Base-by-base conservation (phyloP, 2,797 vertebrate genomes). In the Myripristis jacobus region DNA sequence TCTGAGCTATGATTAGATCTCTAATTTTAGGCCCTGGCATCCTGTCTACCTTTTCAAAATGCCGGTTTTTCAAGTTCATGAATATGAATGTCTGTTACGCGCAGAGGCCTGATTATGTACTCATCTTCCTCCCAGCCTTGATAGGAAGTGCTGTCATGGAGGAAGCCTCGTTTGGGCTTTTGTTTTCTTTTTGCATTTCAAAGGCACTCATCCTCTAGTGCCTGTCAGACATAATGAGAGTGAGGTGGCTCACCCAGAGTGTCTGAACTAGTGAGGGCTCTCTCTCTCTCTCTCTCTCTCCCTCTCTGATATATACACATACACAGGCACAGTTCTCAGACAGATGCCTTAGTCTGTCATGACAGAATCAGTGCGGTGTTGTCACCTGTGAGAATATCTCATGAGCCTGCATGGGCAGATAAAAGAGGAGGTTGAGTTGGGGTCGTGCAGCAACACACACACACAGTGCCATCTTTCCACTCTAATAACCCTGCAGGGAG, bases 401-500 rank as follows among this genome's bases (percentile, higher is more conserved):
- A 78, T 82, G 82, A 84, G 77, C 76, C 66, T 70, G 71, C 44
- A 76, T 16, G 18, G 80, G 78, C 79, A 51, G 79, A 85, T 73
- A 58, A 80, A 77, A 84, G 78, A 31, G 55, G 73, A 63, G 67
- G 81, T 66, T 74, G 75, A 72, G 75, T 70, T 29, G 44, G 55
- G 88, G 83, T 73, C 25, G 48, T 57, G 59, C 72, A 66, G 4
- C 73, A 83, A 72, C 65, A 77, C 27, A 72, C 65, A 77, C 27
- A 47, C 80, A 61, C 84, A 4, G 66, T 59, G 76, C 68, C 48
- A 50, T 87, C 77, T 85, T 92, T 93, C 91, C 91, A 92, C 89
- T 88, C 90, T 89, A 91, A 86, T 93, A 92, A 92, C 69, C 29
- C 11, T 82, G 79, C 82, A 85, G 71, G 73, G 82, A 86, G 73